phyloP scores from a whole-genome alignment of 2,113 vertebrate genomes.

The Hippocampus barbouri region DNA sequence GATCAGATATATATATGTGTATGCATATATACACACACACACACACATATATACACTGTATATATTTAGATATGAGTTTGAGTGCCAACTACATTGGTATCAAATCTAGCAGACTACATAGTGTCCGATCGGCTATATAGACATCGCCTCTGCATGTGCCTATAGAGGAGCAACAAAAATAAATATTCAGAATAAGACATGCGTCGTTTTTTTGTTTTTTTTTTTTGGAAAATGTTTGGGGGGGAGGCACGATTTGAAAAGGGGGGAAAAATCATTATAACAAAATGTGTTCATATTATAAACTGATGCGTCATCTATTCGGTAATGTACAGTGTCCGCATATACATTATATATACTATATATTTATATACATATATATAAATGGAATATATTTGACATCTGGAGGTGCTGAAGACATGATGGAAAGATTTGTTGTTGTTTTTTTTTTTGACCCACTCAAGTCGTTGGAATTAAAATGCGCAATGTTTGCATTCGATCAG shows the following conservation, averaged over 20 bases:
- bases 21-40: too few species aligned
- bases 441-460: background rate
- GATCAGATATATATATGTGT: conserved; percentile 61
- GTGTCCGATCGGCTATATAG: conserved; percentile 96
- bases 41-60: conserved; percentile 18
- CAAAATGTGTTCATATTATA: conserved; percentile 86
- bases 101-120: conserved; percentile 99
- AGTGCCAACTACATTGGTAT: conserved; percentile 97
- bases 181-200: conserved; percentile 75
- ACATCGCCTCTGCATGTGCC: conserved; percentile 99
- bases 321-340: conserved; percentile 59
- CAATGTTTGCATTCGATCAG: background rate
- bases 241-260: conserved; percentile 79
- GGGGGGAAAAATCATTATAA: conserved; percentile 79
- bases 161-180: conserved; percentile 71
- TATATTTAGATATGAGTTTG: conserved; percentile 11
- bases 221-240: conserved; percentile 62
- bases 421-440: background rate
- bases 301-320: conserved; percentile 82
- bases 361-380: conserved; percentile 45
- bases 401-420: conserved; percentile 71
- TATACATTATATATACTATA: conserved; percentile 10
- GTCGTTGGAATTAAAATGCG: background rate
- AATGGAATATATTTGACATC: conserved; percentile 77
- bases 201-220: conserved; percentile 81